Percentiles rank a stretch among this genome's conserved stretches.
These are phyloP conservation scores for Dicentrarchus labrax DNA, from an alignment of 2,113 vertebrate genomes.

Conservation along the genomic window DNA sequence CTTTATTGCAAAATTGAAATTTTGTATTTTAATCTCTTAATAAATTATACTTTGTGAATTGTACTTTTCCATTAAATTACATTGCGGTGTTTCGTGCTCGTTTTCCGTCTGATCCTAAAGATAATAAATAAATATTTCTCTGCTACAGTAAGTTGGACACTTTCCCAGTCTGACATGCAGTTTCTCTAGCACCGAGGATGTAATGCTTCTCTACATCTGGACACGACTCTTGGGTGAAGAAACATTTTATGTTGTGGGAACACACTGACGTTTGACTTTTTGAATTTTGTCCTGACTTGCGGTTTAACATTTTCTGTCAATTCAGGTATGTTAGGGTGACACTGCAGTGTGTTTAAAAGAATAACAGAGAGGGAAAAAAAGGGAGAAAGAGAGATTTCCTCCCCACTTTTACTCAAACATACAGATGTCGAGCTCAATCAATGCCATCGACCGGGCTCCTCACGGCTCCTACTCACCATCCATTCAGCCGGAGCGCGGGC, in stretches of 20 bases:
- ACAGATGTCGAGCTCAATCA: slow-evolving; percentile 78
- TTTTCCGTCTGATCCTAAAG: not conserved
- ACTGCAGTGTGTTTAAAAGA: slow-evolving; percentile 14
- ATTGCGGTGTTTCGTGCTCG: not conserved
- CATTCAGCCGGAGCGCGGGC: slow-evolving; percentile 59
- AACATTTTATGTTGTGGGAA: not conserved
- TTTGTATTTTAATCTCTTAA: not conserved
- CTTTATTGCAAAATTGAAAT: too few relatives aligned
- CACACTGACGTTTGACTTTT: not conserved
- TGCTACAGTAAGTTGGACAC: too few relatives aligned
- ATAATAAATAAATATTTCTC: not conserved
- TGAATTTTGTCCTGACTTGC: not conserved
- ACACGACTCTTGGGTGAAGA: not conserved
- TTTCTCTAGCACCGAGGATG: not conserved
- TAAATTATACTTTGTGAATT: not conserved
- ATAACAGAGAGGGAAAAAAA: slow-evolving; percentile 10
- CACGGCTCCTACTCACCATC: slow-evolving; percentile 46
- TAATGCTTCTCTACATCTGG: not conserved
- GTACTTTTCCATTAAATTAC: not conserved
- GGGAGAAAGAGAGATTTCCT: slow-evolving; percentile 37
- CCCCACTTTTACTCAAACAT: slow-evolving; percentile 54
- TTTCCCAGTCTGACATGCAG: not conserved
- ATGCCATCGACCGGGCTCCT: slow-evolving; percentile 79
- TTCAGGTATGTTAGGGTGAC: slow-evolving; percentile 6
- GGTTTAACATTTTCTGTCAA: slow-evolving; percentile 12